A percentile compares a stretch with the other conserved stretches of the same genome.
Conservation (phyloP, 2,113 vertebrate genomes). For the Cryptotis parvus region DNA sequence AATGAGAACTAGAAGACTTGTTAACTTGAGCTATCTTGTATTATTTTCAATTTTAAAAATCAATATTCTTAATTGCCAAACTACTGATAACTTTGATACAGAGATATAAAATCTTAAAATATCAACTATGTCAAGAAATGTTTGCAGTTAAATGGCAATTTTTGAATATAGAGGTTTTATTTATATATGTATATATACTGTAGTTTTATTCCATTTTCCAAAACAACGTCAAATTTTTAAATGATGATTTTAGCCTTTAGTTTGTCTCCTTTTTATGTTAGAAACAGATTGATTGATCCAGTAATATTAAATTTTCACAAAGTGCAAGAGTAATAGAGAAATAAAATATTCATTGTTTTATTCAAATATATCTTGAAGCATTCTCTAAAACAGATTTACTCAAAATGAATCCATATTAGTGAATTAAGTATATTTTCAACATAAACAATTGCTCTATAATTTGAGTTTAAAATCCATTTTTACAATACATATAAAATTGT, state of each 20-base stretch:
- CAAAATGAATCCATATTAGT: neutral
- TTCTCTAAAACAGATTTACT: neutral
- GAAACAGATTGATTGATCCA: constrained; percentile 4
- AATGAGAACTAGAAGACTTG: no score
- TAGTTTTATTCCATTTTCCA: neutral
- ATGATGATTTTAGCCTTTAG: neutral
- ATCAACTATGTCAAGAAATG: neutral
- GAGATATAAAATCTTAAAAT: neutral
- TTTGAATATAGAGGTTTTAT: neutral
- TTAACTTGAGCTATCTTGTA: neutral
- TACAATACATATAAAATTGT: no score
- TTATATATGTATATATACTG: neutral
- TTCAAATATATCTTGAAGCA: neutral
- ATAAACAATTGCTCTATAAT: neutral
- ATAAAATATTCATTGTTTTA: neutral
- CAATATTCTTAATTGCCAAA: neutral
- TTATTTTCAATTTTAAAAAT: constrained; percentile 22
- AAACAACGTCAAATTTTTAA: neutral
- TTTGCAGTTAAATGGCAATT: neutral
- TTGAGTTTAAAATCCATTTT: neutral
- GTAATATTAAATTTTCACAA: neutral
- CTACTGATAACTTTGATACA: neutral
- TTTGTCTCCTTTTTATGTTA: neutral
- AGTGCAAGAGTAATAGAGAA: neutral
- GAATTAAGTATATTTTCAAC: constrained; percentile 7